Evolutionary conservation across 2,113 vertebrate genomes (phyloP), one percentile per base, ranked within the genome.

Genomic region (Aldabrachelys gigantea): DNA sequence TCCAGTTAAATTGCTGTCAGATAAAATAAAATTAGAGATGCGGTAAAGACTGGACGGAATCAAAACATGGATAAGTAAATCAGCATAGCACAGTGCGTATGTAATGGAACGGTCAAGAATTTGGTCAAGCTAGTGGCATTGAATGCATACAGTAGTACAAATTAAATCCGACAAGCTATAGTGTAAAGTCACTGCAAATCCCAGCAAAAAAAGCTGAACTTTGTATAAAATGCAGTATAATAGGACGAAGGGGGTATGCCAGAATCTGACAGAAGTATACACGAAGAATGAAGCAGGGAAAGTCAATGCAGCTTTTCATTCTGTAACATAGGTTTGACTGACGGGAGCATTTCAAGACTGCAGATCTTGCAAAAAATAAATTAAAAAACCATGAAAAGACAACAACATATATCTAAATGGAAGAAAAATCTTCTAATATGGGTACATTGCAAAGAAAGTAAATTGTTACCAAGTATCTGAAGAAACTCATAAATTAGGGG

Each of bases 101-200:
- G 27, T 38, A 82, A 93, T 19, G 79, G 57, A 53, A 92, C 85
- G 85, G 72, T 97, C 85, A 93, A 89, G 29, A 86, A 86, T 31
- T 56, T 69, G 62, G 52, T 88, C 81, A 91, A 1, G 29, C 47
- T 53, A 76, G 38, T 52, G 76, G 88, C 52, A 88, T 0, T 78
- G 38, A 94, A 80, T 57, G 54, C 19, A 92, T 62, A 65, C 4
- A 47, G 78, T 22, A 89, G 79, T 65, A 89, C 79, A 92, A 80
- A 86, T 50, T 62, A 80, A 80, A 80, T 82, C 85, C 72, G 85
- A 95, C 12, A 56, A 82, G 47, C 65, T 78, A 54, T 25, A 81
- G 65, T 13, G 83, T 76, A 90, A 89, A 94, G 79, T 50, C 14
- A 2, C 38, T 62, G 2, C 3, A 75, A 22, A 82, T 62, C 41